Evolutionary conservation across 2,113 vertebrate genomes (phyloP).

Genomic region (Malaclemys terrapin): DNA sequence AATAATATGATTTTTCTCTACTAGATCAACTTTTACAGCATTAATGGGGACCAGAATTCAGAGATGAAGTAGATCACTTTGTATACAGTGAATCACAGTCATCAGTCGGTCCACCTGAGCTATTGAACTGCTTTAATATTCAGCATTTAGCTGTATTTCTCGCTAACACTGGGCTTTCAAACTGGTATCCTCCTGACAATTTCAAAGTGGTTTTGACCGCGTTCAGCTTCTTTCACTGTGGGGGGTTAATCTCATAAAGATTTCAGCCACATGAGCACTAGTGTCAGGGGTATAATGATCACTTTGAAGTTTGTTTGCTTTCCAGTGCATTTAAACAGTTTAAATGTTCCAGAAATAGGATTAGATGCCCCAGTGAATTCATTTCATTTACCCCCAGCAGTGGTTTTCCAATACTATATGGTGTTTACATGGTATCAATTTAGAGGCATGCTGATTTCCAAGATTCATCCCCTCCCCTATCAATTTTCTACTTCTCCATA

Average conservation of each 20-base stretch:
- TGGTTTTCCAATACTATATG: constrained; percentile 80
- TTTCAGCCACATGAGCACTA: constrained; percentile 85
- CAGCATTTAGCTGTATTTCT: constrained; percentile 56
- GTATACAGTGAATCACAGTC: neutral
- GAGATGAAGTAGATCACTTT: neutral
- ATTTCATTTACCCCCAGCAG: constrained; percentile 87
- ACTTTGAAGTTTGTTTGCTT: constrained; percentile 90
- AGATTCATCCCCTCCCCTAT: constrained; percentile 71
- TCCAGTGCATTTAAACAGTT: constrained; percentile 83
- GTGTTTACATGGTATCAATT: constrained; percentile 84
- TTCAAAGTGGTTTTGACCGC: constrained; percentile 80
- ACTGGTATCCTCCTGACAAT: constrained; percentile 76
- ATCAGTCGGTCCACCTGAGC: neutral
- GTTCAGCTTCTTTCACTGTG: constrained; percentile 80
- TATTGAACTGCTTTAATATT: constrained; percentile 44
- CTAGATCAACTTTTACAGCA: neutral
- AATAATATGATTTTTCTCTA: constrained; percentile 5
- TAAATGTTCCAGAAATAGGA: constrained; percentile 86
- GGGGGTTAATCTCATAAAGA: constrained; percentile 87
- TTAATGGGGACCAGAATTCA: neutral
- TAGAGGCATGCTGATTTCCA: constrained; percentile 82
- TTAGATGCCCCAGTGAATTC: constrained; percentile 88
- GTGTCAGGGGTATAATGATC: constrained; percentile 88
- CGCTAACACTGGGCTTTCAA: constrained; percentile 64
- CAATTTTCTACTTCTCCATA: constrained; percentile 75